Evolutionary conservation across 30 jellyfish, hydroid and myxozoan species (phyloP).

Genomic region (Hydractinia symbiolongicarpus): DNA sequence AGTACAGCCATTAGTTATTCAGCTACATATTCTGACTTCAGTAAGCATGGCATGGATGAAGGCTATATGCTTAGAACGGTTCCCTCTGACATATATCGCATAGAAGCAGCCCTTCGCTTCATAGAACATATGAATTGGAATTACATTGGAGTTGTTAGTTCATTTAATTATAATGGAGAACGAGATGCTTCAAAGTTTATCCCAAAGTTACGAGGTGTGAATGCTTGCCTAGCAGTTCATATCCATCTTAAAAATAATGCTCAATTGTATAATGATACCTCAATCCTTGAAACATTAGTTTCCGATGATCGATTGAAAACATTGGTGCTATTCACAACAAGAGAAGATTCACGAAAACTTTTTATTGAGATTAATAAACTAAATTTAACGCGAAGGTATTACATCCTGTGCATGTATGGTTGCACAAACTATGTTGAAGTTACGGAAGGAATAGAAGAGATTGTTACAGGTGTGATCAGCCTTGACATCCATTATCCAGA

Average conservation of each 20-base stretch:
- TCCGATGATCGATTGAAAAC: constrained; percentile 21
- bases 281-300: background rate
- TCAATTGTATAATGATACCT: too few relatives aligned
- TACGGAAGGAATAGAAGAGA: constrained; percentile 24
- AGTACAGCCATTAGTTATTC: background rate
- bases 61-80: constrained; percentile 51
- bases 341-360: constrained; percentile 44
- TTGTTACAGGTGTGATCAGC: constrained; percentile 50
- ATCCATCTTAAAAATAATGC: background rate
- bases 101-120: constrained; percentile 50
- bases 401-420: constrained; percentile 46
- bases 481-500: constrained; percentile 28
- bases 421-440: constrained; percentile 27
- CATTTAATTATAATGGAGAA: constrained; percentile 59
- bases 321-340: constrained; percentile 41
- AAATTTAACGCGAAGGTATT: background rate
- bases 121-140: constrained; percentile 48
- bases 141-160: constrained; percentile 44
- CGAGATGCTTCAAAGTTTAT: constrained; percentile 39
- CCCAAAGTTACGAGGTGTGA: background rate
- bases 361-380: constrained; percentile 36
- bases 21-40: constrained; percentile 13
- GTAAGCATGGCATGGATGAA: background rate
- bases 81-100: constrained; percentile 54
- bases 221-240: constrained; percentile 41